Evolutionary conservation across 92 coral and sea anemone species (phyloP).

Genomic region (Epizoanthus rinbou): DNA sequence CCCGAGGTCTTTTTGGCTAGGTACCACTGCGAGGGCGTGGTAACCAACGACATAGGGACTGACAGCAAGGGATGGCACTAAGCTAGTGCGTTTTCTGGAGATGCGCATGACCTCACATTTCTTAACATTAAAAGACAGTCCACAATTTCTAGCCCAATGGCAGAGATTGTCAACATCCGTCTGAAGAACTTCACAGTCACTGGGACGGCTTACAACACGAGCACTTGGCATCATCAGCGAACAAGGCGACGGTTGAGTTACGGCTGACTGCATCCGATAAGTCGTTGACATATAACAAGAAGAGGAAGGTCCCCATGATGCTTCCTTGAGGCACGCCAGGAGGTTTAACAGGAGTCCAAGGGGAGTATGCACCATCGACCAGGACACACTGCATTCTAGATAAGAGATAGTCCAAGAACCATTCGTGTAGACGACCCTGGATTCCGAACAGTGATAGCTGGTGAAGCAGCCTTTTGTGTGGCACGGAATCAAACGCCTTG

Average conservation of each 20-base stretch:
- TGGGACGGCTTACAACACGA: conserved; percentile 1
- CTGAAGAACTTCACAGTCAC: conserved; percentile 27
- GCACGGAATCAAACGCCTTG: conserved; percentile 51
- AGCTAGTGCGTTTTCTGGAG: too few species aligned
- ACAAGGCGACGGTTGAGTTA: conserved; percentile 43
- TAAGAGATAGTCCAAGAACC: conserved; percentile 27
- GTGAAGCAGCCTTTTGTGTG: conserved; percentile 38
- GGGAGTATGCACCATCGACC: conserved; percentile 10
- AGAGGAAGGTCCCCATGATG: not conserved
- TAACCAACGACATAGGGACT: too few species aligned
- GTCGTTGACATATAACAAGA: not conserved
- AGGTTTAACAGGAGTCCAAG: not conserved
- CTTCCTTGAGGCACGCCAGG: conserved; percentile 53
- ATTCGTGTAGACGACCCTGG: conserved; percentile 26
- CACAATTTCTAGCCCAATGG: not conserved
- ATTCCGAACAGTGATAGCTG: conserved; percentile 38
- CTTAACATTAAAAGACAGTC: not conserved
- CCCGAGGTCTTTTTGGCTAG: too few species aligned
- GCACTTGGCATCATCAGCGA: conserved; percentile 54
- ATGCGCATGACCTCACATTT: too few species aligned
- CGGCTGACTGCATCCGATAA: conserved; percentile 27
- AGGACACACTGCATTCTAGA: conserved; percentile 26
- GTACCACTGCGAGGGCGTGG: too few species aligned
- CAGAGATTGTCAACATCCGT: conserved; percentile 19
- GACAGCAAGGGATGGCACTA: too few species aligned